These are phyloP conservation scores for Papilio glaucus DNA, from an alignment of 1,140 invertebrate species.

Conservation along the genomic window DNA sequence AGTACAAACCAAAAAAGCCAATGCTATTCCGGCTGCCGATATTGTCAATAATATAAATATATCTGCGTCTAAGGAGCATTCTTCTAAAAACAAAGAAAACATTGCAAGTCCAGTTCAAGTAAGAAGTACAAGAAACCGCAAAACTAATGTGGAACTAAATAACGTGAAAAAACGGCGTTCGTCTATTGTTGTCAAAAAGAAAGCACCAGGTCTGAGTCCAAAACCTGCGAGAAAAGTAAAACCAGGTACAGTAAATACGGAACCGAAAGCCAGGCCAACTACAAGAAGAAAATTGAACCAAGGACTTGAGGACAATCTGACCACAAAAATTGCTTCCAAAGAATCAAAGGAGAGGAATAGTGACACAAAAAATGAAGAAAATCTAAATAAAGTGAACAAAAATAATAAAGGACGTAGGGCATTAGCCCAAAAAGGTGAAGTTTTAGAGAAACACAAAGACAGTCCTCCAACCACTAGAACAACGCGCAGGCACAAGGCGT, in stretches of 20 bases:
- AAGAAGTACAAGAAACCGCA: conserved; percentile 20
- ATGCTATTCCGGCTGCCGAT: background rate
- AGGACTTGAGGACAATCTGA: background rate
- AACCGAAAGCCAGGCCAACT: background rate
- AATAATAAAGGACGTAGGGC: background rate
- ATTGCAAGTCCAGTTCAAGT: background rate
- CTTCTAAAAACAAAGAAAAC: background rate
- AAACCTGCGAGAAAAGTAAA: conserved; percentile 29
- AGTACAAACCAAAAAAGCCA: background rate
- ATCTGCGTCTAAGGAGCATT: background rate
- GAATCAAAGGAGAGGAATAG: background rate
- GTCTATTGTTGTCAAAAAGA: conserved; percentile 49
- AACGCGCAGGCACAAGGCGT: conserved; percentile 13
- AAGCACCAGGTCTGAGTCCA: conserved; percentile 46
- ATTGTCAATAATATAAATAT: background rate
- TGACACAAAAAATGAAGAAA: background rate
- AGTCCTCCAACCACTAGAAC: conserved; percentile 16
- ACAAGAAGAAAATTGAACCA: background rate
- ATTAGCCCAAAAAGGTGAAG: background rate
- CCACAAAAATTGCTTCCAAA: background rate
- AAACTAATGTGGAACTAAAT: conserved; percentile 20
- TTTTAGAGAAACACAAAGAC: conserved; percentile 18
- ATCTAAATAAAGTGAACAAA: background rate
- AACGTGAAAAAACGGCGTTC: conserved; percentile 43
- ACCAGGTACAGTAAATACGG: background rate